These are phyloP conservation scores for Petrocephalus schoutedeni DNA, from an alignment of 2,797 vertebrate species.

Conservation along the genomic window DNA sequence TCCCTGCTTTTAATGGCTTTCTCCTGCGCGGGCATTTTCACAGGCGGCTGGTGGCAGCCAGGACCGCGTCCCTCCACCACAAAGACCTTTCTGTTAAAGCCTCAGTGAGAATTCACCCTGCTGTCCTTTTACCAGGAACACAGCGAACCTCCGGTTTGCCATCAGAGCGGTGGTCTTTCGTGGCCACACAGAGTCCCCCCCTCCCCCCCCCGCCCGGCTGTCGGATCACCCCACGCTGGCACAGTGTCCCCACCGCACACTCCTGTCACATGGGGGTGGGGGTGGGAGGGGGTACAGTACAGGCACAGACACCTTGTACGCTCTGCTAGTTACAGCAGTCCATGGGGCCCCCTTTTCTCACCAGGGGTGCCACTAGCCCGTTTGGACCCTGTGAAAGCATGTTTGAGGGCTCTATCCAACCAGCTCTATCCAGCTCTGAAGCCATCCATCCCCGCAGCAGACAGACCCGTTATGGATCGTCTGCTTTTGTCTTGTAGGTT, in stretches of 20 bases:
- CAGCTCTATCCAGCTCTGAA: too few species aligned
- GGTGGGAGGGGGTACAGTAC: background rate
- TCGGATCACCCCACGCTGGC: slow-evolving; percentile 67
- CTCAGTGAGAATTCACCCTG: slow-evolving; percentile 74
- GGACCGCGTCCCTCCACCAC: slow-evolving; percentile 59
- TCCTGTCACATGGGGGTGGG: slow-evolving; percentile 53
- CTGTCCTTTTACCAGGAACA: slow-evolving; percentile 75
- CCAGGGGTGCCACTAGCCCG: background rate
- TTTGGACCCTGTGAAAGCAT: background rate
- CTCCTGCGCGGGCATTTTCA: slow-evolving; percentile 63
- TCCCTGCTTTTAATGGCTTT: slow-evolving; percentile 61
- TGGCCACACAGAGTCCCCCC: slow-evolving; percentile 58
- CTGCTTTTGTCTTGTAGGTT: slow-evolving; percentile 23
- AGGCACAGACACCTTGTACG: slow-evolving; percentile 19
- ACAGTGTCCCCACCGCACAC: slow-evolving; percentile 63
- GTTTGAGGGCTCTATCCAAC: background rate
- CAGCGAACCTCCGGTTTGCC: slow-evolving; percentile 77
- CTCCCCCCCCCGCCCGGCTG: slow-evolving; percentile 67
- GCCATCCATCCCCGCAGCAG: background rate
- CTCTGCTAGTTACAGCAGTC: slow-evolving; percentile 27
- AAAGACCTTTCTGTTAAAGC: slow-evolving; percentile 76
- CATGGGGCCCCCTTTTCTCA: slow-evolving; percentile 25
- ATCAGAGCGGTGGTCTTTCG: slow-evolving; percentile 71
- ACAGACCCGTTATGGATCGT: slow-evolving; percentile 29
- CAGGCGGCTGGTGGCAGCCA: slow-evolving; percentile 61